Evolutionary conservation across 1,140 invertebrate genomes (phyloP), one percentile per base, ranked within the genome.

Genomic region (Thaumetopoea pityocampa): DNA sequence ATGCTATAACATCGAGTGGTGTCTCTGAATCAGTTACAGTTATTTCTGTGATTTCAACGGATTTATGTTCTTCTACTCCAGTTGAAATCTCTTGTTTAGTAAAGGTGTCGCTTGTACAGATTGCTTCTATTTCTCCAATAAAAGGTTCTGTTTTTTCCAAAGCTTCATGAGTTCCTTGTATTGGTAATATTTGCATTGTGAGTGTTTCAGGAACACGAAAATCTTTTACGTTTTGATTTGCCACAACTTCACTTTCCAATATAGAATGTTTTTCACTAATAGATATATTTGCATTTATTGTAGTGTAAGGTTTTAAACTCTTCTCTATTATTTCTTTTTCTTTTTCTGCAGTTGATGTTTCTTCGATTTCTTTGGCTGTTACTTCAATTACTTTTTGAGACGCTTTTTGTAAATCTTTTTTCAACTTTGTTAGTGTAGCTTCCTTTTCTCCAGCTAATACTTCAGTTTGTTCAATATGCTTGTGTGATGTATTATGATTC

Each of bases 21-120:
- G 18, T 30, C 58, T 68, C 64, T 12, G 47, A 48, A 37, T 78
- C 77, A 10, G 43, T 54, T 7, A 56, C 19, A n/a, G 67, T 38
- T 20, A 68, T 48, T 65, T 78, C 67, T 10, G 62, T 63, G 12
- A 78, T 29, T 44, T 64, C 46, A 23, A 77, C n/a, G 7, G 63
- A 58, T 37, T 61, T 72, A 33, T 65, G 62, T 33, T 46, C 58
- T 22, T 70, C 59, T 12, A 68, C 33, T 27, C 11, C 44, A 32
- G 43, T 20, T 24, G 40, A 67, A 6, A 49, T 17, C 10, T 20
- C 38, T 35, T 45, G 57, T 26, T 36, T 8, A 10, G 16, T 29
- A 5, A 40, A 20, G 30, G 17, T 17, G 17, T 42, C 26, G 27
- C 24, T 30, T 17, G 11, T 18, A 17, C 49, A 59, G 16, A 9